A percentile compares a stretch with the other conserved stretches of the same genome.
phyloP scores from a whole-genome alignment of 2,797 vertebrate genomes.

The Phrynocephalus guinanensis region DNA sequence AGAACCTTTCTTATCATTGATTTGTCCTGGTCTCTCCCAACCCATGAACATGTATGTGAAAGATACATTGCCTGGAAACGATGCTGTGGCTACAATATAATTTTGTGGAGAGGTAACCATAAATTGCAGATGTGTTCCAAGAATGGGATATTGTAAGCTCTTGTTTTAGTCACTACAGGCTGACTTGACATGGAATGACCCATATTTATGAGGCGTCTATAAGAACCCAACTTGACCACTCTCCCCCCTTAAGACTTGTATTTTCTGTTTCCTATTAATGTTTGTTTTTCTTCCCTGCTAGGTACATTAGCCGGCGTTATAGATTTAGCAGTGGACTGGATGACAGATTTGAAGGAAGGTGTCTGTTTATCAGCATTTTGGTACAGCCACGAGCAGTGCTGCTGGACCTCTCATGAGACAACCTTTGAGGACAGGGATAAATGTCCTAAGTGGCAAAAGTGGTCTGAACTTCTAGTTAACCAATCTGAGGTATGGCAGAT shows the following conservation, averaged over 20 bases:
- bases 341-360: conserved; percentile 97
- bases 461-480: conserved; percentile 94
- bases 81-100: neutral
- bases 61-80: neutral
- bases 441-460: conserved; percentile 97
- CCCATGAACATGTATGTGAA: neutral
- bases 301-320: conserved; percentile 96
- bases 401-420: conserved; percentile 96
- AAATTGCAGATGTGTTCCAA: neutral
- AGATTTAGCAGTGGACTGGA: conserved; percentile 97
- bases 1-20: neutral
- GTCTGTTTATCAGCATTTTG: conserved; percentile 94
- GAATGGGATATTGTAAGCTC: neutral
- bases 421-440: conserved; percentile 96
- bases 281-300: conserved; percentile 64
- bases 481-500: conserved; percentile 83
- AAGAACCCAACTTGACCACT: neutral
- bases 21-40: neutral
- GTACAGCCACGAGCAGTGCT: conserved; percentile 98
- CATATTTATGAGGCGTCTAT: conserved; percentile 6
- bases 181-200: neutral
- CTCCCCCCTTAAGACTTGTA: neutral
- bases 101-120: neutral
- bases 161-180: neutral
- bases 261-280: neutral